Evolutionary conservation across 2,113 vertebrate genomes (phyloP), one percentile per base, ranked within the genome.

Genomic region (Pollachius pollachius): DNA sequence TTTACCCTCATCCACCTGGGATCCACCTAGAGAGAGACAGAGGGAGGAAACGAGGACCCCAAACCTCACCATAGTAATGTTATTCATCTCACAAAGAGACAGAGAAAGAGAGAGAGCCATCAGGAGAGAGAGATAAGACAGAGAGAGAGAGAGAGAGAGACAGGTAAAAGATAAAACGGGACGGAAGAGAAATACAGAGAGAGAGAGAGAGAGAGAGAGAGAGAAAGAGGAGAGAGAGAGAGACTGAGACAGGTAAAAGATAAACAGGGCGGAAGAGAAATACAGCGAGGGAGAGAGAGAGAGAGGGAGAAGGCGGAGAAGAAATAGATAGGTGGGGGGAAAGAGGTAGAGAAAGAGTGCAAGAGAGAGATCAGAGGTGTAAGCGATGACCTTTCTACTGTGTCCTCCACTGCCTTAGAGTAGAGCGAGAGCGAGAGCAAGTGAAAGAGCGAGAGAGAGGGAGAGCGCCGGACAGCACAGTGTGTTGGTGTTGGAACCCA

Each of bases 401-500:
- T 34, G 30, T 34, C 30, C 30, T 34, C 30, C 30, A 34, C 30
- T 7, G 30, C 30, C 30, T 4, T 16, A 59, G 19, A 19, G 18
- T 18, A 19, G 21, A 25, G 60, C 19, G 21, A 23, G 60, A 62
- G 9, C 25, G 60, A 19, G 58, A 60, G 60, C 16, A 23, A 30
- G 13, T 0, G 60, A 27, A 12, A 23, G 2, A 41, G 17, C 41
- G 15, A n/a, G 6, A 30, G 5, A 21, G 27, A 12, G 18, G 56
- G 37, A 60, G 34, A 15, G 18, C 48, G 59, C 52, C 52, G 15
- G 34, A 30, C 19, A 25, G 52, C 54, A 64, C 27, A 70, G 63
- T 62, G 62, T 25, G 62, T 62, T 2, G 34, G 67, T 48, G 58
- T 61, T 27, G 67, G 52, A 37, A 25, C 23, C 67, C 19, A 11